These are phyloP conservation scores for Dendrocincla tyrannina DNA, from an alignment of 2,797 vertebrate species.

Conservation along the genomic window DNA sequence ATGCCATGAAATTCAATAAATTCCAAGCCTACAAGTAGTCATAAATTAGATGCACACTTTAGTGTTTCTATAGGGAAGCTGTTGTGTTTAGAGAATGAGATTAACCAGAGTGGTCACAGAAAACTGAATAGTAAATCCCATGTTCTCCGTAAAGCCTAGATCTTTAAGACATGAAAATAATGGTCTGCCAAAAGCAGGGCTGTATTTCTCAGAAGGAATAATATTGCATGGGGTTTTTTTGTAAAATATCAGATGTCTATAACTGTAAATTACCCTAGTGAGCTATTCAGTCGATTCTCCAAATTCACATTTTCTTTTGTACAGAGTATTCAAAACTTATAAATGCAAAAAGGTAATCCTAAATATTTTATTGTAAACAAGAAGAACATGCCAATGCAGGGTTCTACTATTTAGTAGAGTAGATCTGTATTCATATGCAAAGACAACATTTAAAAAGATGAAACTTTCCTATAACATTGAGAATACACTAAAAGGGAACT, in stretches of 20 bases:
- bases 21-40: not conserved
- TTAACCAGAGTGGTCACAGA: slow-evolving; percentile 34
- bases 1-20: slow-evolving; percentile 27
- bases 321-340: not conserved
- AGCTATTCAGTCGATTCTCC: not conserved
- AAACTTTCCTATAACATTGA: not conserved
- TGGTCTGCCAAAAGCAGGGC: not conserved
- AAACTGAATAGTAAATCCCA: slow-evolving; percentile 38
- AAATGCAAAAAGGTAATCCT: not conserved
- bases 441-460: not conserved
- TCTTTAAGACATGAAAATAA: not conserved
- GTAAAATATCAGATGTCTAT: not conserved
- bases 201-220: not conserved
- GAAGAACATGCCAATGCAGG: not conserved
- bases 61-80: slow-evolving; percentile 23
- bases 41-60: slow-evolving; percentile 47
- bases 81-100: slow-evolving; percentile 49
- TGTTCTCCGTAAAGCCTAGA: not conserved
- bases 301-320: not conserved
- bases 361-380: not conserved
- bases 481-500: not conserved
- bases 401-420: not conserved
- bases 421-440: not conserved
- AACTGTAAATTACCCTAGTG: not conserved
- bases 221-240: not conserved